Percentiles rank a stretch among this genome's conserved stretches.
Evolutionary conservation across 2,113 vertebrate genomes (phyloP).

Genomic region (Pachyramphus minor): DNA sequence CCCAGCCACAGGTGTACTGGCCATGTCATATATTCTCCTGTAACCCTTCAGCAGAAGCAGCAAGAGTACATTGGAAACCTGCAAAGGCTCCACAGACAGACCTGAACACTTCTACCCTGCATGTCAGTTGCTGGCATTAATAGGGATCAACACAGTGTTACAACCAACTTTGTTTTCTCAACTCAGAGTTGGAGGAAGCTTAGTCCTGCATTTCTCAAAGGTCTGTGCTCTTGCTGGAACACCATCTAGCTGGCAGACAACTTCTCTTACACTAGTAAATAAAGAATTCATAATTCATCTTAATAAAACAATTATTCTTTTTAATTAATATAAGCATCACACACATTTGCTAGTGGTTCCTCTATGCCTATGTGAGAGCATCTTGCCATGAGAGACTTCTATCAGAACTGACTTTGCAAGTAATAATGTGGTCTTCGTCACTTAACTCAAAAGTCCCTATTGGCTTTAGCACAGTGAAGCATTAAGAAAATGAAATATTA

Average conservation of each 20-base stretch:
- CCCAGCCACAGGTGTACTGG: rapidly evolving
- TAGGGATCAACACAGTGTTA: rapidly evolving
- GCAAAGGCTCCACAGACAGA: background rate
- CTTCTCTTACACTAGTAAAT: background rate
- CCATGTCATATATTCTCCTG: rapidly evolving
- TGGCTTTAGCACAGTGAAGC: slow-evolving; percentile 75
- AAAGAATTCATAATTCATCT: background rate
- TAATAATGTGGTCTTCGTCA: slow-evolving; percentile 72
- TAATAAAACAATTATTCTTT: slow-evolving; percentile 37
- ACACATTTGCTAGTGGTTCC: background rate
- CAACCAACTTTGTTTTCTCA: background rate
- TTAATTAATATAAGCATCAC: slow-evolving; percentile 53
- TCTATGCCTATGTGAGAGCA: slow-evolving; percentile 37
- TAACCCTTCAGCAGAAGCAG: background rate
- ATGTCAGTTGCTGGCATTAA: background rate
- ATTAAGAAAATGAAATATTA: slow-evolving; percentile 74
- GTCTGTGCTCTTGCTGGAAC: background rate
- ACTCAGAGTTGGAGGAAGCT: background rate
- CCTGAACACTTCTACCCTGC: background rate
- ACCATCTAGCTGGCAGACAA: background rate
- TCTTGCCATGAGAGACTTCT: slow-evolving; percentile 59
- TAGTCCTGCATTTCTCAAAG: background rate
- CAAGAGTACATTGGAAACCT: background rate
- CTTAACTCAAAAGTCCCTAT: slow-evolving; percentile 69
- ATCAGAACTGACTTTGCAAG: slow-evolving; percentile 59